phyloP scores from a whole-genome alignment of 2,113 vertebrate genomes.

The Camelus bactrianus region DNA sequence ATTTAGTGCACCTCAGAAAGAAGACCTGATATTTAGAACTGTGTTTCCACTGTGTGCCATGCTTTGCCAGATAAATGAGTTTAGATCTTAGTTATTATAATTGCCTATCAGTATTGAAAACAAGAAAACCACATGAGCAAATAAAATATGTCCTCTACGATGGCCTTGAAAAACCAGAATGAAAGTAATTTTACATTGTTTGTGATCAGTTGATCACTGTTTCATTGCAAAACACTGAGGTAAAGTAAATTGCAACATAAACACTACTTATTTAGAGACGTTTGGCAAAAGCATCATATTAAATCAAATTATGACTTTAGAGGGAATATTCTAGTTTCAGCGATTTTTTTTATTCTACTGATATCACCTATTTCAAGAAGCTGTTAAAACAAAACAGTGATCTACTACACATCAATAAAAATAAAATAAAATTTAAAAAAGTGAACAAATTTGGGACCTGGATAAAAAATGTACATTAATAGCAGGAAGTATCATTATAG shows the following conservation, averaged over 20 bases:
- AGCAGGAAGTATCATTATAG: slow-evolving; percentile 73
- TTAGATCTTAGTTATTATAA: slow-evolving; percentile 67
- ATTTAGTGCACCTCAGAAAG: neutral
- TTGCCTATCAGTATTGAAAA: slow-evolving; percentile 67
- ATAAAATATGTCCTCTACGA: slow-evolving; percentile 29
- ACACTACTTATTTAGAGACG: slow-evolving; percentile 74
- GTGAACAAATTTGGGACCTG: slow-evolving; percentile 68
- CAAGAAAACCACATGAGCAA: slow-evolving; percentile 60
- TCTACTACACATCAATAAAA: too few species aligned
- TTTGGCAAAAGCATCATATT: slow-evolving; percentile 71
- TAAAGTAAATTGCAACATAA: slow-evolving; percentile 78
- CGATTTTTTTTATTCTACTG: slow-evolving; percentile 76
- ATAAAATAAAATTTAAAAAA: slow-evolving; percentile 39
- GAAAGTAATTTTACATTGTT: slow-evolving; percentile 65
- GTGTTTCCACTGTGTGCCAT: neutral
- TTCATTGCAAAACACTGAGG: slow-evolving; percentile 70
- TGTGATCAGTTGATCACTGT: slow-evolving; percentile 57
- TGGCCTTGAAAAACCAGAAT: slow-evolving; percentile 74
- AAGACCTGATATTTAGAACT: slow-evolving; percentile 24
- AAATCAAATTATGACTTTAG: slow-evolving; percentile 74
- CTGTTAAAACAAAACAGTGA: slow-evolving; percentile 77
- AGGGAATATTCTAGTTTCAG: slow-evolving; percentile 62
- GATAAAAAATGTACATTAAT: slow-evolving; percentile 80
- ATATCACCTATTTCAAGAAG: slow-evolving; percentile 81
- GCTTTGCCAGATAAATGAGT: slow-evolving; percentile 65